phyloP scores from a whole-genome alignment of 1,140 invertebrate genomes.

The Polypedilum pembai region DNA sequence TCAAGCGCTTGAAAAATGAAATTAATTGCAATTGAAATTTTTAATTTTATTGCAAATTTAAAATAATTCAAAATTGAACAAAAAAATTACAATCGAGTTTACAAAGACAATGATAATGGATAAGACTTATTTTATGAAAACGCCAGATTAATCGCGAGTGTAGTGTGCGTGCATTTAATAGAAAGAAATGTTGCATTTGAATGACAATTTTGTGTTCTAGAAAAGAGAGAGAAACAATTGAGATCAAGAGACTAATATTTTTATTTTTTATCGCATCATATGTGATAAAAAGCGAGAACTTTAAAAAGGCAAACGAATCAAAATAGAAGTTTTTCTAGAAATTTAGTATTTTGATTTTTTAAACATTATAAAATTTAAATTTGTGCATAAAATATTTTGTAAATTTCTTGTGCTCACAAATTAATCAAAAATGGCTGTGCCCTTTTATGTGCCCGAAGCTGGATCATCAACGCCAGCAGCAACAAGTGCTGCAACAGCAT shows the following conservation, averaged over 20 bases:
- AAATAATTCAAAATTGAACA: slow-evolving; percentile 23
- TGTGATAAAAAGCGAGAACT: background rate
- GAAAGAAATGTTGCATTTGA: too few species aligned
- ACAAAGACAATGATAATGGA: slow-evolving; percentile 30
- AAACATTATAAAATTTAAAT: background rate
- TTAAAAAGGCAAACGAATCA: slow-evolving; percentile 22
- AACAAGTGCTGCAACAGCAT: slow-evolving; percentile 19
- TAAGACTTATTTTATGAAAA: slow-evolving; percentile 25
- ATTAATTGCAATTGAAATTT: background rate
- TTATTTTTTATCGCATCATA: background rate
- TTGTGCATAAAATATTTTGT: background rate
- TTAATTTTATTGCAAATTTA: slow-evolving; percentile 32
- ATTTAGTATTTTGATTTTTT: slow-evolving; percentile 3
- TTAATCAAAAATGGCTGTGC: slow-evolving; percentile 39
- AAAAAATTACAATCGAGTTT: slow-evolving; percentile 35
- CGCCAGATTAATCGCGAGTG: background rate
- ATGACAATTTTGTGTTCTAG: too few species aligned
- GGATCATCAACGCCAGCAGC: slow-evolving; percentile 29
- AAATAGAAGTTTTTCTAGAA: slow-evolving; percentile 11
- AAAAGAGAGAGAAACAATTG: background rate
- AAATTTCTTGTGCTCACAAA: background rate
- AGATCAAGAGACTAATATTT: background rate
- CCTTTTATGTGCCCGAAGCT: slow-evolving; percentile 42
- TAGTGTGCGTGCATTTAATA: too few species aligned
- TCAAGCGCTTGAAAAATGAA: background rate